Evolutionary conservation across 2,888 invertebrate species (phyloP).

Genomic region (Asteroscopus sphinx): DNA sequence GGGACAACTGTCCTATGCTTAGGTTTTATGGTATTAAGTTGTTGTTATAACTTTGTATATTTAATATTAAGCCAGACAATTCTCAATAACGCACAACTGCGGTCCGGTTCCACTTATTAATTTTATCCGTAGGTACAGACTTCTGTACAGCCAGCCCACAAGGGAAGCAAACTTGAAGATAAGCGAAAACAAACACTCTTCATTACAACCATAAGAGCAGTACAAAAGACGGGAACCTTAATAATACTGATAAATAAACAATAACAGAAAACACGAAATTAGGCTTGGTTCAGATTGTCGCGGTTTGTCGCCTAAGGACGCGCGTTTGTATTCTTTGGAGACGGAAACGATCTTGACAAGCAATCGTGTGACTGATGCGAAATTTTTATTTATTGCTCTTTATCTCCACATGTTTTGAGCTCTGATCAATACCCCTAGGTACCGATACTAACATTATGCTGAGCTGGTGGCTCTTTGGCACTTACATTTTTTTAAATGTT

Average conservation of each 20-base stretch:
- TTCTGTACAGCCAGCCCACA: constrained; percentile 6
- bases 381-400: no score
- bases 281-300: constrained; percentile 12
- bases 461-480: no score
- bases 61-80: no score
- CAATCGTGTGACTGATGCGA: no score
- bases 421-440: no score
- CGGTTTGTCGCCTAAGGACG: not conserved
- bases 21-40: no score
- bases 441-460: no score
- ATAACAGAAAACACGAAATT: constrained; percentile 42
- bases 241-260: constrained; percentile 48
- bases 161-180: constrained; percentile 20
- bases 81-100: not conserved
- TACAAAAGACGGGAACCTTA: constrained; percentile 44
- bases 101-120: constrained; percentile 3
- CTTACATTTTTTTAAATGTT: no score
- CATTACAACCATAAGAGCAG: constrained; percentile 20
- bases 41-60: no score
- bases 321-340: constrained; percentile 1
- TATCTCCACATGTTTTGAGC: no score
- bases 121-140: constrained; percentile 4
- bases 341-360: no score
- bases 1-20: no score
- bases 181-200: constrained; percentile 27